Percentiles rank a stretch among this genome's conserved stretches.
These are phyloP conservation scores for Sparidentex hasta DNA, from an alignment of 2,797 vertebrate species.

Conservation along the genomic window DNA sequence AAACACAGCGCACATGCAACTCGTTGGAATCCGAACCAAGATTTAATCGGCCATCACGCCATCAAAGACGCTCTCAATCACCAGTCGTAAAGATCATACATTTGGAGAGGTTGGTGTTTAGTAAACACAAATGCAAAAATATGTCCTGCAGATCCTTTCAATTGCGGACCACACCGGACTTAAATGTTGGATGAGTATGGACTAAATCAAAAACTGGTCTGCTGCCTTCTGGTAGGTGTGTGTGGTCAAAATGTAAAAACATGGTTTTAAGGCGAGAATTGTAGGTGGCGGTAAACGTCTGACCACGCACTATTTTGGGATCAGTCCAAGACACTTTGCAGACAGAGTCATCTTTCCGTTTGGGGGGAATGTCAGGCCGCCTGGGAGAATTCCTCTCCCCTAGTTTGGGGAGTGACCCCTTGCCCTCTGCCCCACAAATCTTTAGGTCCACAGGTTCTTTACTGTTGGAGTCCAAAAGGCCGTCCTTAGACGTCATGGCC, in stretches of 20 bases:
- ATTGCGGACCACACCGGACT: constrained; percentile 24
- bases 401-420: constrained; percentile 75
- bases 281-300: constrained; percentile 72
- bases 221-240: constrained; percentile 14
- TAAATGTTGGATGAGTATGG: constrained; percentile 6
- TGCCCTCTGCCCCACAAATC: constrained; percentile 78
- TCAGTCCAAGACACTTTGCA: constrained; percentile 66
- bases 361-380: constrained; percentile 66
- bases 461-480: constrained; percentile 61
- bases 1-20: constrained; percentile 64
- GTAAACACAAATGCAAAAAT: constrained; percentile 64
- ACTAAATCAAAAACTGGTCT: constrained; percentile 17
- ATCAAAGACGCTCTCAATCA: constrained; percentile 66
- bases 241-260: constrained; percentile 30
- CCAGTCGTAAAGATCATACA: constrained; percentile 47
- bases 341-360: constrained; percentile 83
- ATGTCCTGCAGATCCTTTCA: constrained; percentile 46
- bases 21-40: constrained; percentile 55
- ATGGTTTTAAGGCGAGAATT: constrained; percentile 55
- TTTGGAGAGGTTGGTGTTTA: constrained; percentile 65
- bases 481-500: constrained; percentile 55
- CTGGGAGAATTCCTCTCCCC: constrained; percentile 79
- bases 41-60: constrained; percentile 36
- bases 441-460: constrained; percentile 67
- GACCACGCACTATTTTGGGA: constrained; percentile 77